Percentiles rank a stretch among this genome's conserved stretches.
Evolutionary conservation across 2,888 invertebrate species (phyloP).

Genomic region (Drosophila subsilvestris): DNA sequence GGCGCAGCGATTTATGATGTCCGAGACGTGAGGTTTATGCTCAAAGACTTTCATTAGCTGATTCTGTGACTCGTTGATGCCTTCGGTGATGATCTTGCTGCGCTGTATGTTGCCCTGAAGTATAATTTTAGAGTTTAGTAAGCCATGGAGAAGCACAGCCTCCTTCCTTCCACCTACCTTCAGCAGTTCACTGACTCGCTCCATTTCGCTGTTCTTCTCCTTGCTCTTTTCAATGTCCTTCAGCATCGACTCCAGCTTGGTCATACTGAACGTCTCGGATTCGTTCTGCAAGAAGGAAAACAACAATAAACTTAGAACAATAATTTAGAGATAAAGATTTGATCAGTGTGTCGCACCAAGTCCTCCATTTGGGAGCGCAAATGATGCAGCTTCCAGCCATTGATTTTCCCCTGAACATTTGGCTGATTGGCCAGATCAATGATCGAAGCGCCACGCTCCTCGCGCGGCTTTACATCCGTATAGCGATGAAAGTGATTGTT

Average conservation of each 20-base stretch:
- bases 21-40: slow-evolving; percentile 94
- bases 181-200: slow-evolving; percentile 86
- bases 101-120: slow-evolving; percentile 96
- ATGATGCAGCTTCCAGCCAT: slow-evolving; percentile 98
- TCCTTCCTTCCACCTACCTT: slow-evolving; percentile 84
- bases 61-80: slow-evolving; percentile 93
- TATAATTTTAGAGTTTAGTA: background rate
- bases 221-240: slow-evolving; percentile 84
- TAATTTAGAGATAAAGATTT: background rate
- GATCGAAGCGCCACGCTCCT: slow-evolving; percentile 93
- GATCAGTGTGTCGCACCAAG: slow-evolving; percentile 86
- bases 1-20: slow-evolving; percentile 95
- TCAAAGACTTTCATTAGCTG: slow-evolving; percentile 96
- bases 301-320: no score
- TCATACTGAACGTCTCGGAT: slow-evolving; percentile 85
- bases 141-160: background rate
- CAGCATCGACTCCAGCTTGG: slow-evolving; percentile 81
- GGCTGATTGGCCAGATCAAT: slow-evolving; percentile 95
- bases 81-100: slow-evolving; percentile 96
- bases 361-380: slow-evolving; percentile 97
- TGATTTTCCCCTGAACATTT: slow-evolving; percentile 93
- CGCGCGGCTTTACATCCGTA: slow-evolving; percentile 93
- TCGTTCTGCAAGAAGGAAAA: slow-evolving; percentile 84
- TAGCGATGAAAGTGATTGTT: slow-evolving; percentile 90
- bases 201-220: slow-evolving; percentile 84